Evolutionary conservation across 2,888 invertebrate genomes (phyloP), one percentile per base, ranked within the genome.

Genomic region (Lepidocyrtinus sp.): DNA sequence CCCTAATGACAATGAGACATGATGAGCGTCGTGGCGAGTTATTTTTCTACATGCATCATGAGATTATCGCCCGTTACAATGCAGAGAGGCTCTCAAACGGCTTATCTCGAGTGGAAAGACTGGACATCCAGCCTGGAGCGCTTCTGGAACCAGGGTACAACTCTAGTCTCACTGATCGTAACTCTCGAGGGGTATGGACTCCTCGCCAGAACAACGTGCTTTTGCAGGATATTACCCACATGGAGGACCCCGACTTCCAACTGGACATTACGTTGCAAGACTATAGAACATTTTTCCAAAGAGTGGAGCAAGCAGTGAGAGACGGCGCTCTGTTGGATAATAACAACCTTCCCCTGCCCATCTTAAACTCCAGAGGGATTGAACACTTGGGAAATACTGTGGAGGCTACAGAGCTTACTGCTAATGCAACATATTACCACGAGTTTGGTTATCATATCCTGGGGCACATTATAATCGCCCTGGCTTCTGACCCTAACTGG

Each of bases 31-130:
- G 63, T 7, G 63, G 19, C 3, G 63, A 63, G 27, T 3, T 26
- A 1, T 63, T 63, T 63, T 63, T n/a, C 17, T 63, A 9, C 63
- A 63, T 5, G 12, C 63, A 63, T 26, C 63, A 19, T n/a, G 15
- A 24, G 2, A 19, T 63, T 15, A 19, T 63, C 1, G 63, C 63
- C 2, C 24, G 63, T 5, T 82, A 82, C 50, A 78, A 78, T 24
- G 75, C 82, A 5, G 82, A 82, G 22, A 59, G 82, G 19, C 45
- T 82, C 2, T 62, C 75, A 0, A 75, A 75, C 22, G 82, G 82
- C 0, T 1, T 82, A 27, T 17, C 70, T 12, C 45, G 75, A 75
- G 69, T 50, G 5, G 9, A 24, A 0, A 55, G 62, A 2, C 17
- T 78, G 27, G n/a, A 17, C 0, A 22, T 75, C 19, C 45, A 46